Percentiles rank a stretch among this genome's conserved stretches.
phyloP scores from a whole-genome alignment of 2,113 vertebrate species.

The Orientallactaga bullata region DNA sequence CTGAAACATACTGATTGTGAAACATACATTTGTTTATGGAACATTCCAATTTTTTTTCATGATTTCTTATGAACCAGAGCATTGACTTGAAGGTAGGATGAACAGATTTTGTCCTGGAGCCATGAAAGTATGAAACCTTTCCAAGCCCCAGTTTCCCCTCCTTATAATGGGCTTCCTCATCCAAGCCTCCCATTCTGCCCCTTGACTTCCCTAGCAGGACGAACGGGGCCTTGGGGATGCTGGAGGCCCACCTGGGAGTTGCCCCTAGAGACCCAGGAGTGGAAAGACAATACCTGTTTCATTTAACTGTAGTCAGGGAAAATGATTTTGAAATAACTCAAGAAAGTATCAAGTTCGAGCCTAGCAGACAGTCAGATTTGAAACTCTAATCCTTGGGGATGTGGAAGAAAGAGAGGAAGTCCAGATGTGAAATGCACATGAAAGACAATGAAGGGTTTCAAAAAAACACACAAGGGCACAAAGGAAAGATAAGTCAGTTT shows the following conservation, averaged over 20 bases:
- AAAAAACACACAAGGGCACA: background rate
- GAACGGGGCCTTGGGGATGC: background rate
- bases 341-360: conserved; percentile 15
- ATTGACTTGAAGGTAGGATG: background rate
- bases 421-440: conserved; percentile 67
- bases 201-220: background rate
- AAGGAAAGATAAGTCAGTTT: conserved; percentile 59
- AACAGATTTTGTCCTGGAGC: background rate
- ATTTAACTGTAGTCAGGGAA: background rate
- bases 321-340: conserved; percentile 27
- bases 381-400: conserved; percentile 22
- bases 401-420: background rate
- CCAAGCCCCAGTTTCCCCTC: background rate
- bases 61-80: background rate
- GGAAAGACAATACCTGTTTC: background rate
- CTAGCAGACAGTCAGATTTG: background rate
- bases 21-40: background rate
- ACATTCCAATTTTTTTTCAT: background rate
- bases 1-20: background rate
- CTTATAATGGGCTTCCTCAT: background rate
- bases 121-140: background rate
- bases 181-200: background rate
- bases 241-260: background rate
- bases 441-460: conserved; percentile 45
- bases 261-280: background rate